Evolutionary conservation across 1,140 invertebrate genomes (phyloP).

Genomic region (Drosophila ficusphila): DNA sequence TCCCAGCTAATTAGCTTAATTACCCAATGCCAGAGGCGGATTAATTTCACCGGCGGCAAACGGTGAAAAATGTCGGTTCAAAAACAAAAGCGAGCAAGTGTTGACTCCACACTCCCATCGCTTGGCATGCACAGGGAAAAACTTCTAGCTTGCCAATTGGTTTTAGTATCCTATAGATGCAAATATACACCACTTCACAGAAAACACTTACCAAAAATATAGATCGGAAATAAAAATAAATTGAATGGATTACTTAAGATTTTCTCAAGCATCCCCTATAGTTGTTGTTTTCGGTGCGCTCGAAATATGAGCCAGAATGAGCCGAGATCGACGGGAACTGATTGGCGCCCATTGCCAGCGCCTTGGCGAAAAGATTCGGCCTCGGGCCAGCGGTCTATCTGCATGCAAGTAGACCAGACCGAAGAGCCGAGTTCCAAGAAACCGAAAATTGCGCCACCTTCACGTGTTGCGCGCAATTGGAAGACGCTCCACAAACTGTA

Average conservation of each 20-base stretch:
- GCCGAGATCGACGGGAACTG: slow-evolving; percentile 56
- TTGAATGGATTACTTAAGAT: no score
- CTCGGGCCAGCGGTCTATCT: slow-evolving; percentile 26
- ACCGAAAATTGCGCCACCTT: slow-evolving; percentile 75
- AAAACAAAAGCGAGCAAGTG: slow-evolving; percentile 60
- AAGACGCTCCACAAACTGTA: slow-evolving; percentile 46
- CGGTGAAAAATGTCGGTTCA: slow-evolving; percentile 49
- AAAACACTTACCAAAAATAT: no score
- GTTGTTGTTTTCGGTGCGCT: slow-evolving; percentile 1
- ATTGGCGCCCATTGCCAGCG: slow-evolving; percentile 66
- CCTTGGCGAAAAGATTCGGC: slow-evolving; percentile 44
- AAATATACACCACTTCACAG: no score
- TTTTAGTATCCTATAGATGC: not conserved
- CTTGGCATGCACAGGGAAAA: slow-evolving; percentile 27
- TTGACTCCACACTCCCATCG: slow-evolving; percentile 58
- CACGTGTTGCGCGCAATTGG: slow-evolving; percentile 76
- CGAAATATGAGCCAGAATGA: slow-evolving; percentile 18
- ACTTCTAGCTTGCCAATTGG: not conserved
- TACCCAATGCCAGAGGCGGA: slow-evolving; percentile 51
- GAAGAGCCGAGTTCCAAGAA: not conserved
- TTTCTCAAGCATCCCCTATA: no score
- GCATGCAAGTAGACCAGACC: slow-evolving; percentile 6
- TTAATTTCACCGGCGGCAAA: slow-evolving; percentile 56
- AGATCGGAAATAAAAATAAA: not conserved
- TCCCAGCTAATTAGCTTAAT: slow-evolving; percentile 73